Percentiles rank a stretch among this genome's conserved stretches.
Evolutionary conservation across 2,888 invertebrate species (phyloP).

Genomic region (Rambutsinella grinnellia): DNA sequence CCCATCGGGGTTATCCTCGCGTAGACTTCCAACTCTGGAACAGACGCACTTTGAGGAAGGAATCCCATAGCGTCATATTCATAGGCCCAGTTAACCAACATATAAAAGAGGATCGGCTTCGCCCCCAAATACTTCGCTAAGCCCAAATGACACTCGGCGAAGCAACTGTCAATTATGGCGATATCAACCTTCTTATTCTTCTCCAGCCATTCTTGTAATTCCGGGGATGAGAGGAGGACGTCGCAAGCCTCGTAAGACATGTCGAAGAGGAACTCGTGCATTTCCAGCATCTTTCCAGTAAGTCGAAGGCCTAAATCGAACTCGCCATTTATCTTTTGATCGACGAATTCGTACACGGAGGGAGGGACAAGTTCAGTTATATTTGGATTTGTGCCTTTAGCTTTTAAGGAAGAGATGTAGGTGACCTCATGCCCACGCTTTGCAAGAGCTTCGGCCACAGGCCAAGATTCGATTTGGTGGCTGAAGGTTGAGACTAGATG

Average conservation of each 20-base stretch:
- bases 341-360: not conserved
- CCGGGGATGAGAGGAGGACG: conserved; percentile 4
- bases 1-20: conserved; percentile 16
- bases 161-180: conserved; percentile 49
- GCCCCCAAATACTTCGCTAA: conserved; percentile 49
- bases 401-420: conserved; percentile 41
- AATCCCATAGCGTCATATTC: conserved; percentile 46
- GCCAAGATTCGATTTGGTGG: conserved; percentile 43
- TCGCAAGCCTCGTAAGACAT: conserved; percentile 6
- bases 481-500: conserved; percentile 22
- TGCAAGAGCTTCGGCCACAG: conserved; percentile 40
- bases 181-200: conserved; percentile 41
- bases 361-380: conserved; percentile 39
- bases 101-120: conserved; percentile 39
- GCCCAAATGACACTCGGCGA: conserved; percentile 53
- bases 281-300: not conserved
- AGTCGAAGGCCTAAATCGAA: conserved; percentile 30
- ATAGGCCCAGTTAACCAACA: conserved; percentile 15
- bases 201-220: too few species aligned
- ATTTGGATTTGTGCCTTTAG: conserved; percentile 14
- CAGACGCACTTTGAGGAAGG: conserved; percentile 26
- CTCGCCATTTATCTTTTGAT: conserved; percentile 1
- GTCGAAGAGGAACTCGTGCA: not conserved
- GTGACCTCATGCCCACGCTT: conserved; percentile 50
- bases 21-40: conserved; percentile 44